Conservation (phyloP, 2,888 invertebrate genomes). For the Boloria selene region DNA sequence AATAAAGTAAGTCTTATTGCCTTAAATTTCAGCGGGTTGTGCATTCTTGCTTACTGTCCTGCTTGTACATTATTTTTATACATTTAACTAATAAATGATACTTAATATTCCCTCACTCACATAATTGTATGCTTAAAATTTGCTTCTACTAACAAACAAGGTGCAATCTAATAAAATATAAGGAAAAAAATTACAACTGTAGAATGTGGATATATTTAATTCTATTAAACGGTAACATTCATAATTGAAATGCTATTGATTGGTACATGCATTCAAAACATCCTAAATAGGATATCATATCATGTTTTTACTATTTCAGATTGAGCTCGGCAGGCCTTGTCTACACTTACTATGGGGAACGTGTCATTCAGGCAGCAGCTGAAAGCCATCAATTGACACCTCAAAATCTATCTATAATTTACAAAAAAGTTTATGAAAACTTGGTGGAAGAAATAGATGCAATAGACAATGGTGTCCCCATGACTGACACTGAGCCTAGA, state of each 20-base stretch:
- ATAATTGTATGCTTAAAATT: too few species aligned
- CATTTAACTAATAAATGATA: too few species aligned
- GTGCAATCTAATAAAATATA: too few species aligned
- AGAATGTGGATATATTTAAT: too few species aligned
- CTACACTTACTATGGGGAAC: conserved; percentile 93
- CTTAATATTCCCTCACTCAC: too few species aligned
- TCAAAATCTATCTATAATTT: conserved; percentile 82
- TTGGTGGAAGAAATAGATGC: conserved; percentile 97
- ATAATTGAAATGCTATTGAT: too few species aligned
- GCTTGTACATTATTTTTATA: too few species aligned
- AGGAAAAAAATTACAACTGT: too few species aligned
- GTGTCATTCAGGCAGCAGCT: conserved; percentile 85
- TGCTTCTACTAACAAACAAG: too few species aligned
- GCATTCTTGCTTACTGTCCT: not conserved
- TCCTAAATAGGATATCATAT: too few species aligned
- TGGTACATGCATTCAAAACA: too few species aligned
- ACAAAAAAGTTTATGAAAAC: conserved; percentile 89
- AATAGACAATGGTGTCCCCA: conserved; percentile 97
- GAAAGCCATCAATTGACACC: conserved; percentile 66
- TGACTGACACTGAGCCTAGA: conserved; percentile 86
- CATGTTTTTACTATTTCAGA: conserved; percentile 70
- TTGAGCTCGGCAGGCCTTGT: conserved; percentile 97
- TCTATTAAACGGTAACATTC: too few species aligned
- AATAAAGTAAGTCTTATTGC: conserved; percentile 72
- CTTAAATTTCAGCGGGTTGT: not conserved